Conservation (phyloP, 2,888 invertebrate species). For the Hypomecis atomaria region DNA sequence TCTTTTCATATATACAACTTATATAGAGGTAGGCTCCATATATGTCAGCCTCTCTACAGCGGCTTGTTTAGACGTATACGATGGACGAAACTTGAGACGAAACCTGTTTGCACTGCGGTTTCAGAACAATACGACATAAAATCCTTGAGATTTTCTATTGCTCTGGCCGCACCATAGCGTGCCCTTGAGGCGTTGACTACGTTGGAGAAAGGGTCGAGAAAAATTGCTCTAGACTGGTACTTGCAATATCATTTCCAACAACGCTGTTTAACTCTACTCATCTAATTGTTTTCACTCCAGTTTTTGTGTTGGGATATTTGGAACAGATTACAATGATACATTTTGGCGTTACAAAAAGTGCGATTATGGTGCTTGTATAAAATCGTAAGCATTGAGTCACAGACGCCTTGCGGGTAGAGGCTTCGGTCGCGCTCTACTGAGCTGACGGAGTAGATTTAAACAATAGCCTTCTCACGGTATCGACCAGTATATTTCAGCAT, state of each 20-base stretch:
- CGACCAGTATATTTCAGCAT: conserved; percentile 58
- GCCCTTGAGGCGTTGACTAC: conserved; percentile 31
- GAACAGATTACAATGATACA: conserved; percentile 33
- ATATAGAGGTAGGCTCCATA: conserved; percentile 12
- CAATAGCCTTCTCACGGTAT: conserved; percentile 69
- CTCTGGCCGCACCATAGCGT: conserved; percentile 33
- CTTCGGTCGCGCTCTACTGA: conserved; percentile 68
- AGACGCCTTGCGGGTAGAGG: conserved; percentile 53
- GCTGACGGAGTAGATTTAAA: conserved; percentile 65
- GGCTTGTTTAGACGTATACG: conserved; percentile 46
- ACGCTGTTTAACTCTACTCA: neutral
- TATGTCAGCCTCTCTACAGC: conserved; percentile 34
- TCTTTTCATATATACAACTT: neutral
- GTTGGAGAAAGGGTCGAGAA: conserved; percentile 4
- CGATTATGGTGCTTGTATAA: conserved; percentile 25
- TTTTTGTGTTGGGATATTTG: conserved; percentile 25
- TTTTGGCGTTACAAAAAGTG: conserved; percentile 30
- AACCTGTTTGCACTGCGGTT: conserved; percentile 62
- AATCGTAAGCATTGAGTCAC: conserved; percentile 53
- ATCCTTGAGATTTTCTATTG: conserved; percentile 34
- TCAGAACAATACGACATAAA: conserved; percentile 63
- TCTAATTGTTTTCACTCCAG: neutral
- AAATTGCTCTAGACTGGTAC: neutral
- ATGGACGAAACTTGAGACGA: conserved; percentile 61
- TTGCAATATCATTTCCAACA: neutral